Base-by-base conservation (phyloP, 2,888 invertebrate species). In the Chloromyia formosa region DNA sequence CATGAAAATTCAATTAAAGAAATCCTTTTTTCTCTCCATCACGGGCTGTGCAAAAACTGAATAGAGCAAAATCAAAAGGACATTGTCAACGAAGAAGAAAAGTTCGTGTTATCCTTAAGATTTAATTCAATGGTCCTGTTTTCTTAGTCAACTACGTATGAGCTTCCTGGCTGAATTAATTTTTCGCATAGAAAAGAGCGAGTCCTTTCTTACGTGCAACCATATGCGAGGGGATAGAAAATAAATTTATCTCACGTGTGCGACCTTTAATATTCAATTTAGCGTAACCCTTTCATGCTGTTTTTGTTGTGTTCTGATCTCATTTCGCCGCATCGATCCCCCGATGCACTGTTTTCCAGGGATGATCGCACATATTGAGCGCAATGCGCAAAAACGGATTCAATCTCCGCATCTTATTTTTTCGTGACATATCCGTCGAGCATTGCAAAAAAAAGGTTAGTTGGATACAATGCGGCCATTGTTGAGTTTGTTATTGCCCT, bases 261-360 rank as follows among this genome's bases (percentile, higher is more conserved):
- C 74, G 75, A 77, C 77, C 77, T 77, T 77, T 77, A 77, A 77
- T 77, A 77, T 77, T 77, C 73, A 77, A 77, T 77, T 77, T 77
- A 77, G 77, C 74, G 77, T 75, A 77, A 77, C 77, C 75, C 74
- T 73, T 77, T 77, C 72, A 16, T 56, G 56, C 56, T 73, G 58
- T 61, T 73, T 64, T 64, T 75, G 73, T 72, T 74, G 58, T 56
- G 20, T 56, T 56, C 45, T 71, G 71, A 71, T 71, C 71, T 71
- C 71, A 71, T 71, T 71, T 56, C 42, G 71, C 56, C 35, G 49
- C 45, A 66, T 18, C 56, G 71, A 56, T 74, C 74, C 58, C 74
- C 58, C 66, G 27, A 10, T 53, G 53, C 40, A 35, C 53, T 74
- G 22, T 68, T 73, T 72, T 42, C 42, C 61, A 73, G 23, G 61